Evolutionary conservation across 2,888 invertebrate genomes (phyloP).

Genomic region (Beris chalybata): DNA sequence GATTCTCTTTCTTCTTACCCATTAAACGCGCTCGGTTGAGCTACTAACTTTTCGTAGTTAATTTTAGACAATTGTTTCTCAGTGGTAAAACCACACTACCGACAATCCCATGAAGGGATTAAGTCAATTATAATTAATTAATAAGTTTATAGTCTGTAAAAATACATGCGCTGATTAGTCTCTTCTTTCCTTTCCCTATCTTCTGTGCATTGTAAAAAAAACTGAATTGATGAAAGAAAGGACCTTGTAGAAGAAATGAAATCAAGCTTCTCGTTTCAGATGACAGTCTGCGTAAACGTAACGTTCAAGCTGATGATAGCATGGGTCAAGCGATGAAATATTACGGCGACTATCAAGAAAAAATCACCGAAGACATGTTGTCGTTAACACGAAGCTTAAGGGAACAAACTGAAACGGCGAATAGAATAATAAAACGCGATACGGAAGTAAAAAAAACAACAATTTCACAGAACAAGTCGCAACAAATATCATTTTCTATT

Average conservation of each 20-base stretch:
- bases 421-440: slow-evolving; percentile 86
- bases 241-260: too few relatives aligned
- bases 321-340: slow-evolving; percentile 82
- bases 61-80: too few relatives aligned
- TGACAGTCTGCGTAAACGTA: slow-evolving; percentile 49
- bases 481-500: neutral
- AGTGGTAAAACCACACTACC: too few relatives aligned
- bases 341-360: slow-evolving; percentile 87
- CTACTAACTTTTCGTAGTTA: too few relatives aligned
- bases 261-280: slow-evolving; percentile 40
- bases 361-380: slow-evolving; percentile 94
- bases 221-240: too few relatives aligned
- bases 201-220: too few relatives aligned
- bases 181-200: neutral
- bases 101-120: too few relatives aligned
- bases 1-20: too few relatives aligned
- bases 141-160: too few relatives aligned
- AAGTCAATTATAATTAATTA: too few relatives aligned
- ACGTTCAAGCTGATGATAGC: slow-evolving; percentile 56
- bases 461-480: neutral
- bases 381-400: slow-evolving; percentile 82
- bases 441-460: slow-evolving; percentile 64
- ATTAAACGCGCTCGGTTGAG: too few relatives aligned
- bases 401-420: slow-evolving; percentile 87
- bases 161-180: too few relatives aligned